Base-by-base conservation (phyloP, 2,113 vertebrate genomes). In the Hyperopisus bebe region DNA sequence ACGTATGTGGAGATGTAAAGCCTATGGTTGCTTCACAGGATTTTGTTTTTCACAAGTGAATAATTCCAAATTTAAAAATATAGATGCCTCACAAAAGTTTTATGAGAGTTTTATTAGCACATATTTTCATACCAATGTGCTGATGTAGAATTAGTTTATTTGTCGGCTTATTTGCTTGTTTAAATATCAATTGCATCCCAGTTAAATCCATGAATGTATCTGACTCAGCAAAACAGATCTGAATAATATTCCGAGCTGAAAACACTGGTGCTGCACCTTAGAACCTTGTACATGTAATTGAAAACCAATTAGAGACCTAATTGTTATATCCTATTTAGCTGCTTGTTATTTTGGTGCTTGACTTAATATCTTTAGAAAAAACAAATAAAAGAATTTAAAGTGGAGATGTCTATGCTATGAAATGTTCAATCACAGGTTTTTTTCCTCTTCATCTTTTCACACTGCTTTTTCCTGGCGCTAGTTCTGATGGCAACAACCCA, bases 321-420 rank as follows among this genome's bases (percentile, higher is more conserved):
- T 90, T 92, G 91, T 91, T 91, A 86, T 89, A 90, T 90, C 90
- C 90, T 91, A 66, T 51, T 88, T 88, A 86, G 80, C 90, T 92
- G 90, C 92, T 91, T 91, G 90, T 92, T 92, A 87, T 88, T 87
- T 85, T 88, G 31, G 53, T 84, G 85, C 85, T 91, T 17, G 87
- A 74, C 88, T 92, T 86, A 51, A 27, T 27, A 66, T n/a, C 58
- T 66, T n/a, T n/a, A 66, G n/a, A 27, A 62, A 62, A 62, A 62
- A 50, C 48, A 58, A 58, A 62, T 62, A 27, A 27, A 66, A 66
- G n/a, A 66, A 11, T 66, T 66, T 3, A 66, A n/a, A 66, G 58
- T 66, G 9, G 9, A 66, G n/a, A 27, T 66, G 58, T 66, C n/a
- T 66, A 27, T 66, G 58, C 9, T 9, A 66, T 27, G n/a, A 66